These are phyloP conservation scores for Sitodiplosis mosellana DNA, from an alignment of 1,140 invertebrate genomes.

Conservation along the genomic window DNA sequence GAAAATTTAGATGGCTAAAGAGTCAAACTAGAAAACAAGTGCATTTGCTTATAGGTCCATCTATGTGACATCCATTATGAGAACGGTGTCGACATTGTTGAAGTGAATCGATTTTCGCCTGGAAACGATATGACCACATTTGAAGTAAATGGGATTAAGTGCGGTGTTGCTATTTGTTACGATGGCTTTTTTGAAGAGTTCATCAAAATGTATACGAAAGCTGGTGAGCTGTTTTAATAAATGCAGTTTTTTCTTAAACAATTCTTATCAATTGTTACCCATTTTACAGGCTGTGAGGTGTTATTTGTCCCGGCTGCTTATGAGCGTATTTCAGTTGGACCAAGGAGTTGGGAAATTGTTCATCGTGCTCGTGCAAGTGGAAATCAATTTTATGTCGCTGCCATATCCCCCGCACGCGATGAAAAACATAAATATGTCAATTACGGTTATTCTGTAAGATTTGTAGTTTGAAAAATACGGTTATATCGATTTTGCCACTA, in stretches of 20 bases:
- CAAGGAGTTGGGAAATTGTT: conserved; percentile 79
- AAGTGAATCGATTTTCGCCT: conserved; percentile 64
- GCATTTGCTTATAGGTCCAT: conserved; percentile 49
- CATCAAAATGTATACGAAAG: conserved; percentile 60
- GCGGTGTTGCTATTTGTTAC: conserved; percentile 88
- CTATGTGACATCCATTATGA: conserved; percentile 92
- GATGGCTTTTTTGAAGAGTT: conserved; percentile 85
- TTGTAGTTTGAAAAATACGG: no score
- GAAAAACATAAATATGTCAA: conserved; percentile 56
- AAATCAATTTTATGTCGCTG: conserved; percentile 64
- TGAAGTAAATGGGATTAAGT: conserved; percentile 49
- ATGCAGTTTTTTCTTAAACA: background rate
- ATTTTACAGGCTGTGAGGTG: conserved; percentile 51
- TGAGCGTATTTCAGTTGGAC: conserved; percentile 91
- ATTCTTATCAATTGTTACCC: background rate
- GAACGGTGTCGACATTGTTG: conserved; percentile 80
- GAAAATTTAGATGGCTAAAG: no score
- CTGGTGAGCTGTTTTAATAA: conserved; percentile 35
- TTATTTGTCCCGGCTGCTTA: conserved; percentile 74
- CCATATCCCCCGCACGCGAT: conserved; percentile 60
- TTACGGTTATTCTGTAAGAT: conserved; percentile 85
- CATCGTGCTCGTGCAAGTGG: conserved; percentile 58
- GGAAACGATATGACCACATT: conserved; percentile 63
- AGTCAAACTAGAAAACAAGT: background rate
- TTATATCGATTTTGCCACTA: no score